Percentiles rank a stretch among this genome's conserved stretches.
These are phyloP conservation scores for Phalloptychus januarius DNA, from an alignment of 2,797 vertebrate genomes.

Conservation along the genomic window DNA sequence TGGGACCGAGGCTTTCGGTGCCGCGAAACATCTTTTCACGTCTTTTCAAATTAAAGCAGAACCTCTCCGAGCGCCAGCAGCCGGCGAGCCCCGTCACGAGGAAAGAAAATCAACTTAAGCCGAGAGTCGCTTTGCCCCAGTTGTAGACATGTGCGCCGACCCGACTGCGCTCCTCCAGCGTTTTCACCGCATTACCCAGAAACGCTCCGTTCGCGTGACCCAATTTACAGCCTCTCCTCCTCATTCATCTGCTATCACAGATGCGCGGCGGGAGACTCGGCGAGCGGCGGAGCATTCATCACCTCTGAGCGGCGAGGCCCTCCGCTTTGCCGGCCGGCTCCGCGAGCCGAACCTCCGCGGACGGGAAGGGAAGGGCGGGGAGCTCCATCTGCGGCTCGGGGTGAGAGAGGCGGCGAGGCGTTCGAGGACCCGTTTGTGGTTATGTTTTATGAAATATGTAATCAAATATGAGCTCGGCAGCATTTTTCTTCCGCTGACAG, in stretches of 20 bases:
- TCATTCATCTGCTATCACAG: constrained; percentile 78
- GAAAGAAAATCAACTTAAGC: constrained; percentile 33
- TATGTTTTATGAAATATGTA: constrained; percentile 61
- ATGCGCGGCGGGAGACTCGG: constrained; percentile 67
- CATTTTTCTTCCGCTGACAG: constrained; percentile 50
- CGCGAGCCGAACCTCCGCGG: constrained; percentile 51
- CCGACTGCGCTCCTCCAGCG: constrained; percentile 67
- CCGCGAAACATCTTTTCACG: background rate
- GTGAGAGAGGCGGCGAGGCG: constrained; percentile 47
- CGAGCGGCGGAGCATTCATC: constrained; percentile 72
- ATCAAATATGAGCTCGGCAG: constrained; percentile 62
- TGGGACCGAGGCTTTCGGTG: background rate
- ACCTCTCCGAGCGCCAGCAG: constrained; percentile 34
- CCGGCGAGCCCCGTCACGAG: constrained; percentile 9
- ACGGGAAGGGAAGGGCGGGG: constrained; percentile 36
- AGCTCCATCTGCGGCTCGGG: constrained; percentile 62
- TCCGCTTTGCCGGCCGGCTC: constrained; percentile 46
- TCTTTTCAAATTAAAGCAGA: constrained; percentile 28
- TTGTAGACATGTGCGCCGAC: constrained; percentile 64
- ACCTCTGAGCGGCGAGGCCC: constrained; percentile 65
- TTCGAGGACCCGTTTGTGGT: constrained; percentile 46
- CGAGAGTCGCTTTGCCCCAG: constrained; percentile 57
- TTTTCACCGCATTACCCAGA: constrained; percentile 77
- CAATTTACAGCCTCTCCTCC: constrained; percentile 75
- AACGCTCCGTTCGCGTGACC: constrained; percentile 71